phyloP scores from a whole-genome alignment of 2,797 vertebrate species.

The Simalia tracyae region DNA sequence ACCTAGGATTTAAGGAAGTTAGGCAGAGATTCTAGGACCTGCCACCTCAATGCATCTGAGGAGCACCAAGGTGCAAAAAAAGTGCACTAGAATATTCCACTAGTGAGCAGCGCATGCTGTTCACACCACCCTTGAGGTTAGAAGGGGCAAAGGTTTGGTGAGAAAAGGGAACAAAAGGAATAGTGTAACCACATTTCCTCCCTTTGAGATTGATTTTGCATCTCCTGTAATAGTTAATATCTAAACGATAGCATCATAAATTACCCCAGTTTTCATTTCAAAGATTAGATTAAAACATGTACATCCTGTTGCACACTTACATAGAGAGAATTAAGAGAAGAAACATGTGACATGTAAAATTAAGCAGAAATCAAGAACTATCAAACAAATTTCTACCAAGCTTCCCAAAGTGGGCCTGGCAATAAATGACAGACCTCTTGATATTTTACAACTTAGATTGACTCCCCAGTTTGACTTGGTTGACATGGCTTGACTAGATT shows the following conservation, averaged over 20 bases:
- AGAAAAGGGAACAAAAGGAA: neutral
- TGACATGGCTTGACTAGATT: neutral
- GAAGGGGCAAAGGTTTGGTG: neutral
- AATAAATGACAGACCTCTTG: neutral
- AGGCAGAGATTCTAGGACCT: neutral
- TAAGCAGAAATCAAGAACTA: neutral
- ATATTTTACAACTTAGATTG: neutral
- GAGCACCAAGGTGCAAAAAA: no score
- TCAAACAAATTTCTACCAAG: neutral
- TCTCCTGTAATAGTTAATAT: neutral
- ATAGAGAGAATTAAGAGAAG: neutral
- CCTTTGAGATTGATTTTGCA: neutral
- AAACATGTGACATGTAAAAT: neutral
- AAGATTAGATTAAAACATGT: neutral
- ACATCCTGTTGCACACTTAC: neutral
- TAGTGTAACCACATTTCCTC: neutral
- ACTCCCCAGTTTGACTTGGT: neutral
- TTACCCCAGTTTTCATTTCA: neutral
- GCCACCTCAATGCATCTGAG: no score
- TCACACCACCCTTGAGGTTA: neutral
- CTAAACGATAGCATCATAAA: neutral
- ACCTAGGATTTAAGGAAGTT: neutral
- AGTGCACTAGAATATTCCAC: neutral
- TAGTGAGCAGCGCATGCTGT: neutral
- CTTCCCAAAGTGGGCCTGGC: neutral